Base-by-base conservation (phyloP, 2,113 vertebrate species). In the Nerophis lumbriciformis region DNA sequence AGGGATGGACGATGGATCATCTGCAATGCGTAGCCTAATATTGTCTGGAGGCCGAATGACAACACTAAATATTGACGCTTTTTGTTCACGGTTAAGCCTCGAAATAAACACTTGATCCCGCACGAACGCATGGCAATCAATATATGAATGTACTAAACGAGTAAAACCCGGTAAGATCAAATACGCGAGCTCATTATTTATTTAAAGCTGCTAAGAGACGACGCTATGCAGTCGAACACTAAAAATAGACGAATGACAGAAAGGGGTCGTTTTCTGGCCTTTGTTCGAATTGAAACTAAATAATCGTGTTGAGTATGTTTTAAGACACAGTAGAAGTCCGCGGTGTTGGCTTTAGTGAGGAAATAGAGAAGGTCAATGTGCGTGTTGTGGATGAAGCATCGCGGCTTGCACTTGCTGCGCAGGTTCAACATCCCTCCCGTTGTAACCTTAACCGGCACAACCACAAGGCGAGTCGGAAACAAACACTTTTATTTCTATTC, bases 21-120 rank as follows among this genome's bases (percentile, higher is more conserved):
- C 94, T 93, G 94, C 94, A 96, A 92, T 95, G 94, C 93, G 94
- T 90, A 92, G 84, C 77, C 66, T 71, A 49, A 45, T 45, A 45
- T 45, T 45, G 42, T 45, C 66, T 53, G 16, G 48, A 61, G 14
- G 28, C 45, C 45, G 12, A 36, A 44, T 13, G 5, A 19, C 13
- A 57, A 39, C 15, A 39, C n/a, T 16, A 11, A 56, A 56, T 14
- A 16, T 5, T 4, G 6, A 57, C 15, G 38, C 37, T 44, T 44
- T 42, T 44, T 19, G 11, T 44, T 55, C 2, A n/a, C 28, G 36
- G 15, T 55, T 8, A 6, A 44, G 42, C 9, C n/a, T 12, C 9
- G 21, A 45, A 19, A 57, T 8, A 9, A 56, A 10, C 16, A 21
- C 19, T 6, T 13, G 7, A 44, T 53, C 35, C 38, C 1, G 7